phyloP scores from a whole-genome alignment of 2,113 vertebrate genomes.

The Atractosteus spatula region DNA sequence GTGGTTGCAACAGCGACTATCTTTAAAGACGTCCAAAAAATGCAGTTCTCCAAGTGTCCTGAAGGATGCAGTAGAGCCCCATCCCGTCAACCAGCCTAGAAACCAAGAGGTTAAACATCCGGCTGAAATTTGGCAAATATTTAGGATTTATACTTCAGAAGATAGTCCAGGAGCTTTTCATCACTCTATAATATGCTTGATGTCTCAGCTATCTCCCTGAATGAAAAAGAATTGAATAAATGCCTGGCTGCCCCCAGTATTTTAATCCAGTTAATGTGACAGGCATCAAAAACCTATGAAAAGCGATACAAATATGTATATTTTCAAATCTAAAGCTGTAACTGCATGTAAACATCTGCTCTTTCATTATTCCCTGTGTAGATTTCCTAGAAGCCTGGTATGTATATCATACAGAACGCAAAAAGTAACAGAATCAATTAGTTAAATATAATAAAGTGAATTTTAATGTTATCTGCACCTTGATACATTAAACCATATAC shows the following conservation, averaged over 20 bases:
- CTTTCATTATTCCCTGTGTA: constrained; percentile 27
- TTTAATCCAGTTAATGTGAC: constrained; percentile 59
- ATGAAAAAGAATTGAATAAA: constrained; percentile 51
- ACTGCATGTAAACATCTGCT: constrained; percentile 39
- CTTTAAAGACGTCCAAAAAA: too few species aligned
- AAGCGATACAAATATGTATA: constrained; percentile 35
- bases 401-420: too few species aligned
- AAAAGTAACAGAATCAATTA: too few species aligned
- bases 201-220: constrained; percentile 31
- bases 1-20: too few species aligned
- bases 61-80: background rate
- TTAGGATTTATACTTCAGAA: constrained; percentile 35
- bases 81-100: constrained; percentile 1
- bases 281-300: constrained; percentile 34
- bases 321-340: constrained; percentile 29
- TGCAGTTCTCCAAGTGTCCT: background rate
- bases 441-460: too few species aligned
- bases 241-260: constrained; percentile 47
- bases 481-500: too few species aligned
- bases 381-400: background rate
- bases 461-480: too few species aligned
- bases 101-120: constrained; percentile 1
- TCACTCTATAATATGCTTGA: constrained; percentile 38
- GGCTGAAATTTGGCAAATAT: constrained; percentile 19
- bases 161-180: constrained; percentile 41